These are phyloP conservation scores for Brienomyrus brachyistius DNA, from an alignment of 2,113 vertebrate genomes.

Conservation along the genomic window DNA sequence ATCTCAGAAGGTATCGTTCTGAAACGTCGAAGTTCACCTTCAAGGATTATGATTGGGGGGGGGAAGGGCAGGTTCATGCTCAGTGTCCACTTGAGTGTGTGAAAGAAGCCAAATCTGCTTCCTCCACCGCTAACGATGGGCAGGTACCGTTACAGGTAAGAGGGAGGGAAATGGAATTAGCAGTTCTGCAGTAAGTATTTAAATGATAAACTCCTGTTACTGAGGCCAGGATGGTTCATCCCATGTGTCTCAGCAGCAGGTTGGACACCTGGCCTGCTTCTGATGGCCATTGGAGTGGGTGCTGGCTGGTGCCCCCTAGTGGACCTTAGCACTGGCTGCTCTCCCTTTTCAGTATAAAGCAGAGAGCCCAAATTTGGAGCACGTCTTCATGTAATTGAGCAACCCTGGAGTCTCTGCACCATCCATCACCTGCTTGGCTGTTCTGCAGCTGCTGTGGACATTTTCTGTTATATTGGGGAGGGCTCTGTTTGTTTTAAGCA, in stretches of 20 bases:
- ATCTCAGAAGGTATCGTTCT: neutral
- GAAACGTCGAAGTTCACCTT: neutral
- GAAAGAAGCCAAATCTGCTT: constrained; percentile 11
- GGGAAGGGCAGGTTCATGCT: neutral
- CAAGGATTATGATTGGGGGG: neutral
- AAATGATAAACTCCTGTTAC: neutral
- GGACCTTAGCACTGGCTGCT: neutral
- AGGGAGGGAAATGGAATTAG: neutral
- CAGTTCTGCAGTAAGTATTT: neutral
- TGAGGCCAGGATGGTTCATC: neutral
- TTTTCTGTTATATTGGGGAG: neutral
- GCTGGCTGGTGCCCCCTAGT: neutral
- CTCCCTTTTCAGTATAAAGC: neutral
- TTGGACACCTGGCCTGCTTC: neutral
- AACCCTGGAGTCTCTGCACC: neutral
- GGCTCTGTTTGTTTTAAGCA: neutral
- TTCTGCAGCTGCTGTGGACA: neutral
- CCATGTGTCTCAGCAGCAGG: neutral
- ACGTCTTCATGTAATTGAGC: neutral
- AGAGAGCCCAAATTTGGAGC: neutral
- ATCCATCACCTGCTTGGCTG: neutral
- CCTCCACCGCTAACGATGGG: neutral
- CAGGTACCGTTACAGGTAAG: neutral
- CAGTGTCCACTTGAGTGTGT: constrained; percentile 17
- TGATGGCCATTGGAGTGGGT: neutral